Evolutionary conservation across 53 echinoderm and acorn worm genomes (phyloP).

Genomic region (Crossaster papposus): DNA sequence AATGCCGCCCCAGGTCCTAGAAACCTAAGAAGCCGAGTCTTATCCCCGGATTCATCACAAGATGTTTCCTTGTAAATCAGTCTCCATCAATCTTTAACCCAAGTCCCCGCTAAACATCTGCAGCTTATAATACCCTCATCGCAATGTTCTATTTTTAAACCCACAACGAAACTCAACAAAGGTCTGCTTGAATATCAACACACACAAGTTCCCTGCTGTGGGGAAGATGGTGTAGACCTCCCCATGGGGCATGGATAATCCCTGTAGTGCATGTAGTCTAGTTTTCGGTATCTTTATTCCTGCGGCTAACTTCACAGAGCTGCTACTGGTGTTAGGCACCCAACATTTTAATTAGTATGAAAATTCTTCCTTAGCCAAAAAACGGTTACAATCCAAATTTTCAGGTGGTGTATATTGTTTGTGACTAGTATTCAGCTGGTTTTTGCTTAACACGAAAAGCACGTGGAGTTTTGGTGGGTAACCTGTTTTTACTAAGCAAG

Average conservation of each 20-base stretch:
- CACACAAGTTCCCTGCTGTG: not conserved
- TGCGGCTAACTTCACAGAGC: no score
- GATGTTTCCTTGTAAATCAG: not conserved
- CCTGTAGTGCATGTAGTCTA: conserved; percentile 24
- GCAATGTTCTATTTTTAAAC: not conserved
- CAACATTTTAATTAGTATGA: no score
- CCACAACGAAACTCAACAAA: not conserved
- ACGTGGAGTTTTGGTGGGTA: no score
- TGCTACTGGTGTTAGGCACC: no score
- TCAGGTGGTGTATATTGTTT: no score
- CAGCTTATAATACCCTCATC: not conserved
- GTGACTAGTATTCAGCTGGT: no score
- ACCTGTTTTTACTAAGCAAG: no score
- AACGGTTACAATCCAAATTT: no score
- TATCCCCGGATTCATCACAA: not conserved
- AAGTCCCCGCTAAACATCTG: not conserved
- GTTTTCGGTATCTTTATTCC: not conserved
- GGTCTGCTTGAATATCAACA: not conserved
- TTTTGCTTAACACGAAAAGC: no score
- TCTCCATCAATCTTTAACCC: not conserved
- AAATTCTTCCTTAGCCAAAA: no score
- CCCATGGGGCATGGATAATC: not conserved
- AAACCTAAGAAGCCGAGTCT: not conserved
- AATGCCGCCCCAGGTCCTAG: not conserved
- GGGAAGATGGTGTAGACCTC: not conserved